Conservation (phyloP, 2,888 invertebrate species). For the Nycteola revayana region DNA sequence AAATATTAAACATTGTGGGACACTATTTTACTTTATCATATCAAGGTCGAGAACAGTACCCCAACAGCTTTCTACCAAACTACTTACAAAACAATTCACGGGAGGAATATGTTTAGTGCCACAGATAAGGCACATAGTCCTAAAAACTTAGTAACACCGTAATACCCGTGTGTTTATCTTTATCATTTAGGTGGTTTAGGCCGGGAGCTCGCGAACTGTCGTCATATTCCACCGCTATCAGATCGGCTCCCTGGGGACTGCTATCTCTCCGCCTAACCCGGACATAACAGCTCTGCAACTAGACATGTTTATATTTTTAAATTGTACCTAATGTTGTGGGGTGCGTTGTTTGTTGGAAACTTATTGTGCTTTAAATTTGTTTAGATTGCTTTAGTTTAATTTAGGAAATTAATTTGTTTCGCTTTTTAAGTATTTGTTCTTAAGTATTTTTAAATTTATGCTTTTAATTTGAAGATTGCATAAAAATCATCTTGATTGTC, state of each 20-base stretch:
- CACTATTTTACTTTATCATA: too few relatives aligned
- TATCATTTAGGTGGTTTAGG: slow-evolving; percentile 37
- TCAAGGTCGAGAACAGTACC: too few relatives aligned
- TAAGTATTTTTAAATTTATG: too few relatives aligned
- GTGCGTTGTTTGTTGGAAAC: not conserved
- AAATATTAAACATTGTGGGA: too few relatives aligned
- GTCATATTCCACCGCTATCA: slow-evolving; percentile 68
- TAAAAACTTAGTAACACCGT: slow-evolving; percentile 19
- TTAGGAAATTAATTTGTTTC: too few relatives aligned
- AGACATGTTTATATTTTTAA: slow-evolving; percentile 37
- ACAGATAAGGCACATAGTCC: slow-evolving; percentile 26
- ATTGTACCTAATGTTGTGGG: slow-evolving; percentile 14
- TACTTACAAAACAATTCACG: not conserved
- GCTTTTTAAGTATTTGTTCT: too few relatives aligned
- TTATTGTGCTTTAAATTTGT: too few relatives aligned
- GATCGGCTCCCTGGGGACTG: slow-evolving; percentile 53
- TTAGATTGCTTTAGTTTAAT: too few relatives aligned
- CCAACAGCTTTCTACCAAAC: not conserved
- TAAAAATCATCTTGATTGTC: too few relatives aligned
- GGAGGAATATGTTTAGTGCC: slow-evolving; percentile 42
- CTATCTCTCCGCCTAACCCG: slow-evolving; percentile 43
- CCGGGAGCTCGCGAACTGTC: slow-evolving; percentile 66
- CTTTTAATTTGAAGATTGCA: too few relatives aligned
- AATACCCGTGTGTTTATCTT: slow-evolving; percentile 34
- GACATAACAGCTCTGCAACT: slow-evolving; percentile 31